phyloP scores from a whole-genome alignment of 2,113 vertebrate genomes.

The Gnathonemus longibarbis region DNA sequence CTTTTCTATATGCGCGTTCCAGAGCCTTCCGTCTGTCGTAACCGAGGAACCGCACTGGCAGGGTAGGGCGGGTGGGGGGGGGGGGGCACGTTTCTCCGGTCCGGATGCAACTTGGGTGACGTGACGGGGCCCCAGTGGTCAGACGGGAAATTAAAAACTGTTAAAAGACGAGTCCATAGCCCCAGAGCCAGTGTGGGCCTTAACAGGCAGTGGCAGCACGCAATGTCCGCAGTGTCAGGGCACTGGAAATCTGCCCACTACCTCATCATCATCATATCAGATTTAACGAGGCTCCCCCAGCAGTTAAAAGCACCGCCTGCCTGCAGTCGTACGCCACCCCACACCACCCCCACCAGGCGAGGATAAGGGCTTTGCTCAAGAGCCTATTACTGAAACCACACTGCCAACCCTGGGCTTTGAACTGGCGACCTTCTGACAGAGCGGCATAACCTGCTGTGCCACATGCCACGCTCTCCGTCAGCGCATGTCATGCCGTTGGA shows the following conservation, averaged over 20 bases:
- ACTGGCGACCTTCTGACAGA: neutral
- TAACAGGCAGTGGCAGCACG: neutral
- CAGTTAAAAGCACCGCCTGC: neutral
- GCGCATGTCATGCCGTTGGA: too few species aligned
- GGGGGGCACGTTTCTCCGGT: neutral
- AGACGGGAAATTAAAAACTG: neutral
- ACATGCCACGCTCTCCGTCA: neutral
- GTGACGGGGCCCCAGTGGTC: neutral
- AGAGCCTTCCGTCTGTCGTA: neutral
- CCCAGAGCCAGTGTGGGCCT: too few species aligned
- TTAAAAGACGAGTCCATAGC: neutral
- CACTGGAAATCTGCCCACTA: neutral
- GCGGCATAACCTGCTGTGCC: neutral
- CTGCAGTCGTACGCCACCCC: neutral
- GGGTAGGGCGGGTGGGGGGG: neutral
- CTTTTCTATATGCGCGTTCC: neutral
- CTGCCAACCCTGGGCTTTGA: neutral
- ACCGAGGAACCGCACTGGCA: neutral
- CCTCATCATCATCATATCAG: neutral
- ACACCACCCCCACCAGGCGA: neutral
- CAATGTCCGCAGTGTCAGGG: neutral
- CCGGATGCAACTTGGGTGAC: neutral
- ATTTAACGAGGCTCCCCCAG: slow-evolving; percentile 16
- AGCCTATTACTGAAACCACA: neutral
- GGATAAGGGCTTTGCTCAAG: neutral